Base-by-base conservation (phyloP, 2,113 vertebrate genomes). In the Melospiza melodia region DNA sequence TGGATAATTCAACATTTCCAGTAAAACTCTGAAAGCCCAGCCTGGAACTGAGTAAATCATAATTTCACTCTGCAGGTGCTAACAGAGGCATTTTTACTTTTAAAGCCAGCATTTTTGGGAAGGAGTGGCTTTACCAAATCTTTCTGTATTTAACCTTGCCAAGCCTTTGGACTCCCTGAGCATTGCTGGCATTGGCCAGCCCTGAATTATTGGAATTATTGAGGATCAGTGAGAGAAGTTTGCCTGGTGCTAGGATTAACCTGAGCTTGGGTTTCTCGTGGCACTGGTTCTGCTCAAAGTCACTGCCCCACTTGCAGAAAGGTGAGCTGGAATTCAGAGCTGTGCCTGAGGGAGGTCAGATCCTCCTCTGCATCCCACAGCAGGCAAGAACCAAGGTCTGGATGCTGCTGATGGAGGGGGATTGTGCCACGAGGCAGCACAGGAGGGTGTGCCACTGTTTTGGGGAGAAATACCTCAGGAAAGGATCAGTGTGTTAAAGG, bases 321-420 rank as follows among this genome's bases (percentile, higher is more conserved):
- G 68, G 25, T n/a, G 65, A 52, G 33, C 43, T 61, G 80, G 33
- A 46, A 6, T 54, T 87, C 11, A 3, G 39, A 7, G 19, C 57
- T 8, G 61, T 11, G 54, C 27, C 59, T 63, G 76, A 18, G 33
- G 75, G 66, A 49, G 25, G 22, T 15, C 55, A 58, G 9, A 23
- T n/a, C 55, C 30, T 20, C 9, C 35, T 3, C 61, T 48, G 61
- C 27, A 18, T 68, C 62, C 49, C 37, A 2, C 3, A 35, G 55
- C 18, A 58, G 62, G 15, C 8, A 8, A 5, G 2, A 33, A 11
- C 51, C 2, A 0, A 7, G 14, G 16, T 31, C 46, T 43, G 46
- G 17, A 3, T 59, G 43, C 58, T 33, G 49, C 28, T 31, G 21
- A 2, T 48, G 66, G 35, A 76, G 30, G n/a, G 4, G 5, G 19